A percentile compares a stretch with the other conserved stretches of the same genome.
Evolutionary conservation across 2,888 invertebrate species (phyloP).

Genomic region (Holacanthella duospinosa): DNA sequence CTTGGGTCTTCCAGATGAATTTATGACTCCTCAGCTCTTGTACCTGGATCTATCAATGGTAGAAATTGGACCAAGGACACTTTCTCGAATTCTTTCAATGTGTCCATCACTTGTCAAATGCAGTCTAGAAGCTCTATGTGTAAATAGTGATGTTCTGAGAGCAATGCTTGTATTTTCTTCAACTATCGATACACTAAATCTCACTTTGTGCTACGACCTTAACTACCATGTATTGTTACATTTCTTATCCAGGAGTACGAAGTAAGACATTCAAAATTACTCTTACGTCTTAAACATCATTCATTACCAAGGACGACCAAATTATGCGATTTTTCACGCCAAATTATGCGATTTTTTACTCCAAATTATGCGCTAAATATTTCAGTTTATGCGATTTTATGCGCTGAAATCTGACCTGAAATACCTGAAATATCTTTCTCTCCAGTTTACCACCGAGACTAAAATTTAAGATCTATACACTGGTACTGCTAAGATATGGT

Average conservation of each 20-base stretch:
- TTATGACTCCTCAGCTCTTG: constrained; percentile 48
- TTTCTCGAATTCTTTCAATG: constrained; percentile 50
- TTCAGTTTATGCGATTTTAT: no score
- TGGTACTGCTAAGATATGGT: no score
- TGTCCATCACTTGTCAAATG: constrained; percentile 66
- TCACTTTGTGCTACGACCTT: constrained; percentile 65
- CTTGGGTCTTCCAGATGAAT: constrained; percentile 6
- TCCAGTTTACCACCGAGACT: no score
- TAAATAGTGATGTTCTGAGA: constrained; percentile 51
- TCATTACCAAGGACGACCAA: background rate
- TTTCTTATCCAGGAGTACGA: background rate
- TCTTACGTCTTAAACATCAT: no score
- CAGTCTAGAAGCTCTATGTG: constrained; percentile 65
- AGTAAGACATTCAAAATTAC: background rate
- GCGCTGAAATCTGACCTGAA: no score
- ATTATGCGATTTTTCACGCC: background rate
- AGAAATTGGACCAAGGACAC: constrained; percentile 46
- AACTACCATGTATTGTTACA: background rate
- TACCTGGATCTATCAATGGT: constrained; percentile 80
- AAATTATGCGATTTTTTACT: background rate
- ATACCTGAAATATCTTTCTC: no score
- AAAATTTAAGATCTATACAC: no score
- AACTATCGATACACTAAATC: constrained; percentile 63
- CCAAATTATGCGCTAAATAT: no score
- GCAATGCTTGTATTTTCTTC: constrained; percentile 56